These are phyloP conservation scores for Uropetala carovei DNA, from an alignment of 2,888 invertebrate species.

Conservation along the genomic window DNA sequence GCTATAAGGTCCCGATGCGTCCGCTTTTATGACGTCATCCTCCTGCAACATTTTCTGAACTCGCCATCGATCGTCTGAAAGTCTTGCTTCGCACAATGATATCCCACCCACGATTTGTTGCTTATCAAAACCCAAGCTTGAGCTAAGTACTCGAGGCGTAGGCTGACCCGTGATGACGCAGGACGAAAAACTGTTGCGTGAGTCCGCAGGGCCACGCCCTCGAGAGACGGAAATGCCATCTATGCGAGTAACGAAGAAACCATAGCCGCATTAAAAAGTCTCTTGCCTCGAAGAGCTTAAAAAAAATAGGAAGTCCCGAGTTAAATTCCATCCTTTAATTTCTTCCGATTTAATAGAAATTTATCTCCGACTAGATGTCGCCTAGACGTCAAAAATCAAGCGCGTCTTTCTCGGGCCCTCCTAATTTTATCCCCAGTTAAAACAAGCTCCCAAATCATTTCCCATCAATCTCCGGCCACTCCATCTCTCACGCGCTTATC, in stretches of 20 bases:
- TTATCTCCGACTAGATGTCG: too few relatives aligned
- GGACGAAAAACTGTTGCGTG: background rate
- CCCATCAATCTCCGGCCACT: background rate
- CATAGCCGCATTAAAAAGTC: background rate
- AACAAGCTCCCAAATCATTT: background rate
- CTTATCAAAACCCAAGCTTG: background rate
- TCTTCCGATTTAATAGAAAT: too few relatives aligned
- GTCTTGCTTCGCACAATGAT: too few relatives aligned
- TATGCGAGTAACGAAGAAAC: background rate
- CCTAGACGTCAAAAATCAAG: background rate
- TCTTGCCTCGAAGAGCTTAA: background rate
- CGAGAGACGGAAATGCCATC: background rate
- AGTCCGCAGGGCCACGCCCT: background rate
- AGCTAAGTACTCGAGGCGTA: background rate
- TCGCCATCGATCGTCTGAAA: background rate
- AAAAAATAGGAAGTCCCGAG: background rate
- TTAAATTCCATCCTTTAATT: background rate
- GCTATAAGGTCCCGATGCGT: too few relatives aligned
- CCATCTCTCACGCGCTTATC: background rate
- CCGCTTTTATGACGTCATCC: too few relatives aligned
- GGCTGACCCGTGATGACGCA: background rate
- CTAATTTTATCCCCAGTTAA: constrained; percentile 12
- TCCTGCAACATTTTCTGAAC: too few relatives aligned
- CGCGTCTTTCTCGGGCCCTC: background rate
- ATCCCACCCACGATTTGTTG: background rate